Conservation (phyloP, 1,140 invertebrate genomes). For the Drosophila saltans region DNA sequence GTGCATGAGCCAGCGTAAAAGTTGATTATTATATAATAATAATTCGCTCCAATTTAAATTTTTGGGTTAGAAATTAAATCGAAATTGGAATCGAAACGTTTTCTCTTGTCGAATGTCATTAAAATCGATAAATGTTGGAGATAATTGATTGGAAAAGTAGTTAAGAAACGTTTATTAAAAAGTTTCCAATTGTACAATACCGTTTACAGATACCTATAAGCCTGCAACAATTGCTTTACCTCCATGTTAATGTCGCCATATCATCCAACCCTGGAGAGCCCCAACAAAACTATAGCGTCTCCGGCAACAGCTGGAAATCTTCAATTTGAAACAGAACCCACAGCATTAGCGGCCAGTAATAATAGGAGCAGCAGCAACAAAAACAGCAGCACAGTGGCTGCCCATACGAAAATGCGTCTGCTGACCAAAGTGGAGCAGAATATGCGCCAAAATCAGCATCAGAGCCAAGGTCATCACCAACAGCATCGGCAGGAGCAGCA, state of each 20-base stretch:
- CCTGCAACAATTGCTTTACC: neutral
- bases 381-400: slow-evolving; percentile 59
- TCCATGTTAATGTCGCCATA: slow-evolving; percentile 69
- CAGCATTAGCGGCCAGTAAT: neutral
- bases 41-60: neutral
- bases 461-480: slow-evolving; percentile 46
- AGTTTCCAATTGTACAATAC: neutral
- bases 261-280: slow-evolving; percentile 48
- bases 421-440: slow-evolving; percentile 71
- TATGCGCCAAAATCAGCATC: slow-evolving; percentile 47
- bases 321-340: neutral
- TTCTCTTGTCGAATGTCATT: neutral
- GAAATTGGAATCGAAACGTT: no score
- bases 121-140: slow-evolving; percentile 12
- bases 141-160: neutral
- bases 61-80: neutral
- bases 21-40: slow-evolving; percentile 2
- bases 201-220: neutral
- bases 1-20: slow-evolving; percentile 44
- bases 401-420: slow-evolving; percentile 71
- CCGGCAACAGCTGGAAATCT: slow-evolving; percentile 18
- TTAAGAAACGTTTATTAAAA: neutral
- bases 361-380: slow-evolving; percentile 1
- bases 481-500: slow-evolving; percentile 8
- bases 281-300: slow-evolving; percentile 30